phyloP scores from a whole-genome alignment of 2,797 vertebrate species.

The Crypturellus tataupa region DNA sequence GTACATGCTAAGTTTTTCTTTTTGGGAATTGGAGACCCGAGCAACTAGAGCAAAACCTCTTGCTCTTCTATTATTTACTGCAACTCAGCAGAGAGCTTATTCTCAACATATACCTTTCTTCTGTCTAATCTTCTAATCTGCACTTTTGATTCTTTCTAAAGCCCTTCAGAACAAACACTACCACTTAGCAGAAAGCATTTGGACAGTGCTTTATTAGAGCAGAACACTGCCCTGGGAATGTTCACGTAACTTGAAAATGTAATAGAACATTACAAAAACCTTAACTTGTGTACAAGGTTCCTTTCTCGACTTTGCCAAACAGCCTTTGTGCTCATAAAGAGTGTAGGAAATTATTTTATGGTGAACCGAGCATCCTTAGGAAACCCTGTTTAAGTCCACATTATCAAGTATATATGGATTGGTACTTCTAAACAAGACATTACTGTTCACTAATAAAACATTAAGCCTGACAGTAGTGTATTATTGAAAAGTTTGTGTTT shows the following conservation, averaged over 20 bases:
- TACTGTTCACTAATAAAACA: conserved; percentile 39
- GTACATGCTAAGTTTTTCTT: background rate
- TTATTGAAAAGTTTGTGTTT: conserved; percentile 49
- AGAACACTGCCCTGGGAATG: background rate
- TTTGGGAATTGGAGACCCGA: background rate
- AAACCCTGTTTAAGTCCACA: background rate
- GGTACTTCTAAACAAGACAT: conserved; percentile 28
- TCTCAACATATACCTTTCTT: background rate
- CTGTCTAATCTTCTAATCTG: background rate
- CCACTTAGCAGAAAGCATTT: background rate
- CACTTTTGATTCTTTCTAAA: background rate
- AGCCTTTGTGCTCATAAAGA: conserved; percentile 21
- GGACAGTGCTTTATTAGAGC: background rate
- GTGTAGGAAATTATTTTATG: conserved; percentile 21
- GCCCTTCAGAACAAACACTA: background rate
- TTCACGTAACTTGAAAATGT: background rate
- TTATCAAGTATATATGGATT: conserved; percentile 1
- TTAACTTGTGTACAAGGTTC: background rate
- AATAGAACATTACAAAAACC: background rate
- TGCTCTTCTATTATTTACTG: background rate
- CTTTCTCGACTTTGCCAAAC: conserved; percentile 35
- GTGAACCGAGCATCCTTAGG: background rate
- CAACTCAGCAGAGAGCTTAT: background rate
- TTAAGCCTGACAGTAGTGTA: conserved; percentile 29
- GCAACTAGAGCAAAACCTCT: background rate